phyloP scores from a whole-genome alignment of 2,888 invertebrate species.

The Parascotia fuliginaria region DNA sequence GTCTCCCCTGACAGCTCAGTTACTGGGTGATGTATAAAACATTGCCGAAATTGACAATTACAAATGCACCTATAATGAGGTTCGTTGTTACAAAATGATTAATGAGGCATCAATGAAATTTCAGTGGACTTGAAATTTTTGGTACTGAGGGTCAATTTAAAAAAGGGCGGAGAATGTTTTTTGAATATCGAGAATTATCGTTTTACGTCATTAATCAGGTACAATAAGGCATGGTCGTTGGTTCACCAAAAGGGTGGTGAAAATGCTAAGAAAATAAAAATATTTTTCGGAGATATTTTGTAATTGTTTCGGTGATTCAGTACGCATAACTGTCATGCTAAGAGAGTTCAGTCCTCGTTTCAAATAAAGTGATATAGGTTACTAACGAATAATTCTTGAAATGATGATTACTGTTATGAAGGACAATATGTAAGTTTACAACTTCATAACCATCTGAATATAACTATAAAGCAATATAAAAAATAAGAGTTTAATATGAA shows the following conservation, averaged over 20 bases:
- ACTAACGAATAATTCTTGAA: too few relatives aligned
- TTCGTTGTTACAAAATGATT: constrained; percentile 76
- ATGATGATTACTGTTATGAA: too few relatives aligned
- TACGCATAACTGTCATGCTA: too few relatives aligned
- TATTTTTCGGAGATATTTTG: background rate
- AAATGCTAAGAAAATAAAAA: background rate
- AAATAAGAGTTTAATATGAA: too few relatives aligned
- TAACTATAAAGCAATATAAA: too few relatives aligned
- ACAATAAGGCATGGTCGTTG: constrained; percentile 19
- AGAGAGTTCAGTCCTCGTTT: too few relatives aligned
- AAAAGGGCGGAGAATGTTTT: constrained; percentile 25
- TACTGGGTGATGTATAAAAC: constrained; percentile 47
- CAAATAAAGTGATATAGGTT: too few relatives aligned
- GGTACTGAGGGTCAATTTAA: constrained; percentile 34
- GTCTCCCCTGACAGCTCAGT: constrained; percentile 44
- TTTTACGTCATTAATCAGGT: constrained; percentile 44
- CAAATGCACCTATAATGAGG: constrained; percentile 80
- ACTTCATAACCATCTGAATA: too few relatives aligned
- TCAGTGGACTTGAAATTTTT: constrained; percentile 49
- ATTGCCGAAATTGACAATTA: constrained; percentile 77
- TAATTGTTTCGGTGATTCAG: background rate
- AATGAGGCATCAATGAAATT: constrained; percentile 66
- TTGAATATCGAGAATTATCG: constrained; percentile 34
- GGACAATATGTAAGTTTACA: too few relatives aligned
- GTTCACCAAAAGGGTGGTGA: constrained; percentile 21